Base-by-base conservation (phyloP, 2,888 invertebrate genomes). In the Perdita meconis region DNA sequence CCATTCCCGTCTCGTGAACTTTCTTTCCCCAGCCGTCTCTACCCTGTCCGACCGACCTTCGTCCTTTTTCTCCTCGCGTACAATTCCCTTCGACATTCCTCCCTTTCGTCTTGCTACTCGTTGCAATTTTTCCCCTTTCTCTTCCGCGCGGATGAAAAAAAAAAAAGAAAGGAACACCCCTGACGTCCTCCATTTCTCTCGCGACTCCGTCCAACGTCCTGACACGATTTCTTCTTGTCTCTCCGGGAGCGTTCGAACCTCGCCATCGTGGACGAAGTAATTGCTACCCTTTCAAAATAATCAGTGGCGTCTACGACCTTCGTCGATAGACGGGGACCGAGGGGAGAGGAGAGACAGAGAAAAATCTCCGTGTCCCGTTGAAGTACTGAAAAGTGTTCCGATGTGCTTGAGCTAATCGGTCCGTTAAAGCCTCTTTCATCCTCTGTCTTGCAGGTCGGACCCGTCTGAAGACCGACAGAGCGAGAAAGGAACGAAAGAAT, bases 381-480 rank as follows among this genome's bases (percentile, higher is more conserved):
- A 89, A 91, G 90, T 90, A 89, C 86, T 87, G 86, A 89, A 89
- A 89, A 89, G 88, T 90, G 89, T 90, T 89, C 86, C 89, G 84
- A 86, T 86, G 86, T 88, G 89, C 88, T 85, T 82, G 81, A 65
- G 87, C 84, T 89, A 88, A 89, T 90, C 89, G 89, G 80, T 76
- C 87, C 87, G 88, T 90, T 89, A 88, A 90, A 90, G 84, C 85
- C 82, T 77, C 73, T 51, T 67, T 61, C 74, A 66, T 51, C 44
- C 50, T 65, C 55, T 55, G 42, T 63, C 64, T 59, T 40, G 57
- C 61, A 16, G 16, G 51, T 40, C 42, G 64, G 55, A 72, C 66
- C 63, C 72, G 69, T 78, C 82, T 78, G 72, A 61, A 72, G 36
- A 61, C 30, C 26, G n/a, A 36, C 57, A 61, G 66, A 51, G 60